phyloP scores from a whole-genome alignment of 92 coral and sea anemone species.

The Pocillopora grandis region DNA sequence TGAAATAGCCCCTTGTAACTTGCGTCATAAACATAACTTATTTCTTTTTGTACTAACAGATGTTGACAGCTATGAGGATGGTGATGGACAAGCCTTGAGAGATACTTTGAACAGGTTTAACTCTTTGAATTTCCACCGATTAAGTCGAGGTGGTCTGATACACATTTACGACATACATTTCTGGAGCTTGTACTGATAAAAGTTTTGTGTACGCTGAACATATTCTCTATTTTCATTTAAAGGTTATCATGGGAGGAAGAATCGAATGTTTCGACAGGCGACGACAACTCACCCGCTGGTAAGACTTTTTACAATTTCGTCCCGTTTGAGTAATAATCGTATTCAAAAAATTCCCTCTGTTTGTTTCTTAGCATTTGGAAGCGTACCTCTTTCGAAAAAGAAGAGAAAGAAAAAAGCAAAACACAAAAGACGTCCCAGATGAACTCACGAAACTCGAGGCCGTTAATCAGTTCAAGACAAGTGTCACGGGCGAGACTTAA shows the following conservation, averaged over 20 bases:
- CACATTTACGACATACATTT: neutral
- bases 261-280: conserved; percentile 96
- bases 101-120: conserved; percentile 95
- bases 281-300: conserved; percentile 93
- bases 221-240: neutral
- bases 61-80: conserved; percentile 98
- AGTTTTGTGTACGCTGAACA: too few relatives aligned
- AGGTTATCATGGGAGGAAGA: conserved; percentile 99
- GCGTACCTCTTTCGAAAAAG: conserved; percentile 57
- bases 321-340: neutral
- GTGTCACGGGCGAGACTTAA: neutral
- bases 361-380: conserved; percentile 57
- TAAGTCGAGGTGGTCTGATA: neutral
- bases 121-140: neutral
- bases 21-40: neutral
- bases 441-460: neutral
- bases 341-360: neutral
- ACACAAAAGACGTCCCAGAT: conserved; percentile 75
- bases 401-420: conserved; percentile 88
- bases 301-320: neutral
- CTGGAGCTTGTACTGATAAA: too few relatives aligned
- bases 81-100: conserved; percentile 96
- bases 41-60: conserved; percentile 46
- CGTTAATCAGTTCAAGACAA: neutral
- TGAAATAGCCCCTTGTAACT: neutral